These are phyloP conservation scores for Ailurus styani DNA, from an alignment of 2,113 vertebrate species.

Conservation along the genomic window DNA sequence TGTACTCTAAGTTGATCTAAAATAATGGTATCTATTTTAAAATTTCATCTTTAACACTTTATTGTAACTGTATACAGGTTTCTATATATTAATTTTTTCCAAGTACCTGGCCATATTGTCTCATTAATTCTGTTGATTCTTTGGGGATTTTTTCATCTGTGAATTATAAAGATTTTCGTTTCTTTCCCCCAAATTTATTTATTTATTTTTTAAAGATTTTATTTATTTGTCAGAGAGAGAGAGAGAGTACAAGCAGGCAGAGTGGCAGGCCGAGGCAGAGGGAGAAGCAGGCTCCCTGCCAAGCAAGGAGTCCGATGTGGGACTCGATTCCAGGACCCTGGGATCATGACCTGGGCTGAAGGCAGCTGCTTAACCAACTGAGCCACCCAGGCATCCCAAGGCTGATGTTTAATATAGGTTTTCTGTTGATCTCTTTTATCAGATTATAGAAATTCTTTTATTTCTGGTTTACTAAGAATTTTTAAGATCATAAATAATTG, in stretches of 20 bases:
- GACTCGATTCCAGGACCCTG: too few relatives aligned
- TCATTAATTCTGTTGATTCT: background rate
- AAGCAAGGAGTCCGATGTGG: too few relatives aligned
- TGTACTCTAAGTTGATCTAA: background rate
- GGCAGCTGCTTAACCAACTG: too few relatives aligned
- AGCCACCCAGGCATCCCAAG: too few relatives aligned
- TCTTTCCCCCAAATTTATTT: background rate
- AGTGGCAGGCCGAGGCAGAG: too few relatives aligned
- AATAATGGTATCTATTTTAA: background rate
- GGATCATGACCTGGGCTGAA: too few relatives aligned
- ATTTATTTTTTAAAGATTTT: too few relatives aligned
- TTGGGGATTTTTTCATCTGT: background rate
- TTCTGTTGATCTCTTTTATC: background rate
- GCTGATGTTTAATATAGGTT: background rate
- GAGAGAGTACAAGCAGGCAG: too few relatives aligned
- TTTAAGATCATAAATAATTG: background rate
- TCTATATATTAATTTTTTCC: background rate
- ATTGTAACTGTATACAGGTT: background rate
- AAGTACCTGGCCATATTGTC: background rate
- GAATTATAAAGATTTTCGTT: background rate
- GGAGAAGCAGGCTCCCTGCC: too few relatives aligned
- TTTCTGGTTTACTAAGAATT: background rate
- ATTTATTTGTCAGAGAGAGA: too few relatives aligned
- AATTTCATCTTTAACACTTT: background rate
- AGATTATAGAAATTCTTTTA: background rate